Evolutionary conservation across 1,140 invertebrate species (phyloP).

Genomic region (Drosophila rhopaloa): DNA sequence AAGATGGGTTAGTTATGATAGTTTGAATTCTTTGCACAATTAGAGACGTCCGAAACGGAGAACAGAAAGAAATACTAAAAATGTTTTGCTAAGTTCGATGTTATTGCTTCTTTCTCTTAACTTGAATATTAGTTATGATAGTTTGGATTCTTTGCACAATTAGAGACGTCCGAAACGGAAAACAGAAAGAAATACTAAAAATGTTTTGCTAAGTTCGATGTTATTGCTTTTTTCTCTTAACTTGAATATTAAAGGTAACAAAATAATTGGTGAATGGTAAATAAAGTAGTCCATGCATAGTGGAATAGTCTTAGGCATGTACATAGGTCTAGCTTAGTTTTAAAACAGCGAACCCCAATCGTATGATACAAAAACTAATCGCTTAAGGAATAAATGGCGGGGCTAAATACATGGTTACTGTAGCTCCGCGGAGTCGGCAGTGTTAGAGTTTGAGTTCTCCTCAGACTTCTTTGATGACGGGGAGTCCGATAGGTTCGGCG

Average conservation of each 20-base stretch:
- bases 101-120: slow-evolving; percentile 32
- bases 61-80: neutral
- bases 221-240: slow-evolving; percentile 33
- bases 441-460: slow-evolving; percentile 71
- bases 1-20: neutral
- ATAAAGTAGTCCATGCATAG: slow-evolving; percentile 18
- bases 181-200: neutral
- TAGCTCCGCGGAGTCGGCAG: slow-evolving; percentile 65
- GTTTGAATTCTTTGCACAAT: neutral
- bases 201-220: slow-evolving; percentile 14
- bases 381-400: slow-evolving; percentile 14
- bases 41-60: neutral
- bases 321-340: slow-evolving; percentile 23
- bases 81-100: slow-evolving; percentile 13
- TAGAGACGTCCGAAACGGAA: neutral
- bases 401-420: slow-evolving; percentile 37
- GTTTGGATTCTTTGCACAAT: neutral
- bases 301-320: slow-evolving; percentile 49
- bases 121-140: slow-evolving; percentile 1
- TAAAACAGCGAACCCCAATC: slow-evolving; percentile 8
- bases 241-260: slow-evolving; percentile 7
- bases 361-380: slow-evolving; percentile 11
- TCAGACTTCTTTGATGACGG: slow-evolving; percentile 74
- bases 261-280: slow-evolving; percentile 15
- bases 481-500: slow-evolving; percentile 70